phyloP scores from a whole-genome alignment of 2,797 vertebrate species.

The Ammospiza maritima region DNA sequence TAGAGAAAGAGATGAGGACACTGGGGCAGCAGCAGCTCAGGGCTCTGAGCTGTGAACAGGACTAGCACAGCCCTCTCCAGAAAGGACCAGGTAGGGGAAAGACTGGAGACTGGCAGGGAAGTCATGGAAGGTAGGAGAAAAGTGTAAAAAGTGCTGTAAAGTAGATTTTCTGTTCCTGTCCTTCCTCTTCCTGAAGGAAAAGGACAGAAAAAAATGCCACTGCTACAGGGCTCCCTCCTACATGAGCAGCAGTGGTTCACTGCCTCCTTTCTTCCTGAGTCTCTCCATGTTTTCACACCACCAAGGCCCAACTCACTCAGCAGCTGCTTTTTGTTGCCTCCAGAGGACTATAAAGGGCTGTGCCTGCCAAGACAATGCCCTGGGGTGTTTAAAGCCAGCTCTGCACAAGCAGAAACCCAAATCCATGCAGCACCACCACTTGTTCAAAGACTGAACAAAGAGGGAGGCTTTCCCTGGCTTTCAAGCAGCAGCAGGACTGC shows the following conservation, averaged over 20 bases:
- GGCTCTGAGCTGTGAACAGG: neutral
- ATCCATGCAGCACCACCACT: neutral
- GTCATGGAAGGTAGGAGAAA: neutral
- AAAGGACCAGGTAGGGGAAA: neutral
- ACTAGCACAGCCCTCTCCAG: neutral
- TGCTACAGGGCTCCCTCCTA: neutral
- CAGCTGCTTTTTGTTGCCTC: neutral
- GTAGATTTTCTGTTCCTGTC: neutral
- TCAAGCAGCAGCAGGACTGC: neutral
- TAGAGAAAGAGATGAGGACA: neutral
- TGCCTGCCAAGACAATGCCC: neutral
- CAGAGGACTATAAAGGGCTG: neutral
- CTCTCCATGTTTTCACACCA: neutral
- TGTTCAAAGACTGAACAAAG: neutral
- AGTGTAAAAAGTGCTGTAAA: neutral
- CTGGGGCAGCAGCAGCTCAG: neutral
- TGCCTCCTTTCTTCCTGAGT: neutral
- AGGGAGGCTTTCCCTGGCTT: neutral
- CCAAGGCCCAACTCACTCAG: neutral
- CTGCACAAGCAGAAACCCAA: neutral
- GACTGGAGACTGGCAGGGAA: neutral
- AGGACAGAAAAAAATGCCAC: neutral
- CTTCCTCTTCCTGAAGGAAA: neutral
- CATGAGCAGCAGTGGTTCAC: neutral
- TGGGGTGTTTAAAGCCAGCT: neutral